Base-by-base conservation (phyloP, 2,888 invertebrate genomes). In the Dicyrtoma fusca region DNA sequence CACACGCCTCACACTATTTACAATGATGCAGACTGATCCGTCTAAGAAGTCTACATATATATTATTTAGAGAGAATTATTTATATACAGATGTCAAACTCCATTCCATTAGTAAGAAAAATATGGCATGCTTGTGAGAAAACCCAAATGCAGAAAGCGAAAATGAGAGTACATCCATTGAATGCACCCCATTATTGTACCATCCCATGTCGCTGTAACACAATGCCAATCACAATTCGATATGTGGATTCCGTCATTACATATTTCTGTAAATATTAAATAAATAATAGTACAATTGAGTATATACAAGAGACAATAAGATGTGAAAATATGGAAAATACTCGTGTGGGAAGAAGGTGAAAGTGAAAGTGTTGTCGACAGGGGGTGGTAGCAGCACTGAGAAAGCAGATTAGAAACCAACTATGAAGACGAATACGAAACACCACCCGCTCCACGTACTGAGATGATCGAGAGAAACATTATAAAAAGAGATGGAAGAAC, bases 331-430 rank as follows among this genome's bases (percentile, higher is more conserved):
- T 65, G 76, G 72, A 57, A 64, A 76, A 44, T 64, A 49, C 71
- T 65, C 42, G 76, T 76, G 74, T 73, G 70, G 76, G 71, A 77
- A 72, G 77, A 74, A 69, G 72, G 69, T 55, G 65, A 75, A 77
- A 51, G 19, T 66, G 8, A 19, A 53, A 53, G 19, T 21, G 21
- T 53, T 53, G 21, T 53, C 19, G 17, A 53, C 14, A 17, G 17
- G 53, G 49, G 17, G 49, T 49, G 8, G 34, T 49, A n/a, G 49
- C 11, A 14, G 17, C 49, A 53, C 2, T 14, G 53, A 53, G 53
- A 21, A 53, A 17, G 11, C 53, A 21, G 34, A 34, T 34, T 49
- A 13, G 13, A 57, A 25, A 57, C 57, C 57, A 57, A 17, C 57
- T 49, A 34, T 34, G 4, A 34, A 34, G 34, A 34, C 34, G 34